Conservation (phyloP, 2,797 vertebrate species). For the Eospalax fontanierii region DNA sequence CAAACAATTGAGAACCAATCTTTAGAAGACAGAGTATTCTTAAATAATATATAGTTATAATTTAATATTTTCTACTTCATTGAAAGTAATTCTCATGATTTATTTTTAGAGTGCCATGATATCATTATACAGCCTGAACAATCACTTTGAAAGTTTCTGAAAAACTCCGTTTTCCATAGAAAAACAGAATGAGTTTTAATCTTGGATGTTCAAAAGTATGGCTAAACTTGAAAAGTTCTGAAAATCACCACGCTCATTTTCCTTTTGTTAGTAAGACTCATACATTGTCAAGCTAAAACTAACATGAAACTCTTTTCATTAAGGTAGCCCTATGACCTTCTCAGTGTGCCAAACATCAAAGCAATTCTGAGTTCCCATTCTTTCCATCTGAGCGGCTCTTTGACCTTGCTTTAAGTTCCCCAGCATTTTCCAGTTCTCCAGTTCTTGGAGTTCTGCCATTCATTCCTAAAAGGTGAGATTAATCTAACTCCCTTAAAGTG, state of each 20-base stretch:
- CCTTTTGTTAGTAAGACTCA: neutral
- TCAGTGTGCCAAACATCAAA: neutral
- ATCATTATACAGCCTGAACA: neutral
- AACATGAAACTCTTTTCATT: no score
- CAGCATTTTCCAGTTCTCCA: neutral
- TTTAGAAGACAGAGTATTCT: neutral
- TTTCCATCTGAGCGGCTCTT: neutral
- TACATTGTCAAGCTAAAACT: neutral
- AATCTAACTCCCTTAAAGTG: neutral
- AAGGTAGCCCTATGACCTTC: neutral
- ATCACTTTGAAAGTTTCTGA: neutral
- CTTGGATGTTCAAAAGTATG: neutral
- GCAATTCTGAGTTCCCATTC: neutral
- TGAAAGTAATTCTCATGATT: neutral
- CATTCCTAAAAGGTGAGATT: neutral
- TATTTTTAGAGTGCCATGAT: neutral
- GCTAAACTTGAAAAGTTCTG: neutral
- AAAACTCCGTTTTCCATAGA: neutral
- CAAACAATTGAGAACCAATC: neutral
- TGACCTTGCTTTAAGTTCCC: neutral
- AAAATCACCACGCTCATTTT: neutral
- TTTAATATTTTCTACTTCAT: neutral
- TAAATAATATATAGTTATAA: neutral
- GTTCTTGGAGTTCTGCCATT: neutral
- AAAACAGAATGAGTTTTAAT: neutral